These are phyloP conservation scores for Perognathus longimembris DNA, from an alignment of 2,113 vertebrate species.

Conservation along the genomic window DNA sequence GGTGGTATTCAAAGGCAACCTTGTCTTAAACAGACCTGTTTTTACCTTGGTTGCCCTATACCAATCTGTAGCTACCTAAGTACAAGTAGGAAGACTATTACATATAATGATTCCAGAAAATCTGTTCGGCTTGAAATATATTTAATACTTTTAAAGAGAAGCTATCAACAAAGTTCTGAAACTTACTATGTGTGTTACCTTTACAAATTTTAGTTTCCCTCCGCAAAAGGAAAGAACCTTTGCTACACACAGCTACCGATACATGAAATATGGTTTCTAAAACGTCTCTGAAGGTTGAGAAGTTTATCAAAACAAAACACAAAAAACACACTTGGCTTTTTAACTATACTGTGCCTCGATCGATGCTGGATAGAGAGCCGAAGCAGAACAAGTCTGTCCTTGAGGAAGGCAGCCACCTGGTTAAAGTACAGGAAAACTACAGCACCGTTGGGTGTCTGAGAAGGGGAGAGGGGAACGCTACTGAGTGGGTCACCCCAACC, in stretches of 20 bases:
- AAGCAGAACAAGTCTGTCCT: not conserved
- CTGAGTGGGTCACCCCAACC: not conserved
- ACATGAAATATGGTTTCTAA: not conserved
- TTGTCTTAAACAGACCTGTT: not conserved
- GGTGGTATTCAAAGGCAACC: conserved; percentile 61
- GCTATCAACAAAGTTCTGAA: not conserved
- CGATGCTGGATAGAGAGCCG: not conserved
- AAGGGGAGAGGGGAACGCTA: not conserved
- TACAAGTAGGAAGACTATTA: not conserved
- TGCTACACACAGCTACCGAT: not conserved
- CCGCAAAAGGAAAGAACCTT: not conserved
- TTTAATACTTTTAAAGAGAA: conserved; percentile 20
- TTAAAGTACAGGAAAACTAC: not conserved
- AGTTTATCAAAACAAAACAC: not conserved
- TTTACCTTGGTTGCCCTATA: conserved; percentile 46
- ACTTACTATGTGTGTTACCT: not conserved
- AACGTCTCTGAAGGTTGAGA: not conserved
- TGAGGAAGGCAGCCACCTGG: not conserved
- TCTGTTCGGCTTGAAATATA: conserved; percentile 6
- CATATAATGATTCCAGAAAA: conserved; percentile 37
- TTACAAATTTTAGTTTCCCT: conserved; percentile 13
- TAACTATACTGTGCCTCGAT: not conserved
- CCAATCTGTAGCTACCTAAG: conserved; percentile 1
- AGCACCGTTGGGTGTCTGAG: not conserved
- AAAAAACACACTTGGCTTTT: not conserved